A percentile compares a stretch with the other conserved stretches of the same genome.
These are phyloP conservation scores for Bombus pascuorum DNA, from an alignment of 1,140 invertebrate genomes.

Conservation along the genomic window DNA sequence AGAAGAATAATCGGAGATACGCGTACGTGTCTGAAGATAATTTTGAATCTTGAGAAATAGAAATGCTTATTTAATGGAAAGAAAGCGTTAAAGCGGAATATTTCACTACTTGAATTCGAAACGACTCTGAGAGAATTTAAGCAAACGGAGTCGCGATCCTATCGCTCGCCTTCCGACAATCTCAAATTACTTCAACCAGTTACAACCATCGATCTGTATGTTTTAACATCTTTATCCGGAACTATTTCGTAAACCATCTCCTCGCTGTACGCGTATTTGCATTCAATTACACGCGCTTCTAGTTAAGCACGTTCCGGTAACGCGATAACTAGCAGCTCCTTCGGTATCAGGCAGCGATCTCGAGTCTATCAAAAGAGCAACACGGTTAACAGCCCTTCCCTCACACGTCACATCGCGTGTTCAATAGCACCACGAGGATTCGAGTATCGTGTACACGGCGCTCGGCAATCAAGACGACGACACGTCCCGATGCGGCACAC, in stretches of 20 bases:
- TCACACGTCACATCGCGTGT: constrained; percentile 46
- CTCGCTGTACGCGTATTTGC: constrained; percentile 23
- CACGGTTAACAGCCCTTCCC: constrained; percentile 40
- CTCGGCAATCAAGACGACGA: constrained; percentile 45
- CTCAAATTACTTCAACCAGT: no score
- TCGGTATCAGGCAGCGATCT: constrained; percentile 39
- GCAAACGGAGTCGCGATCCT: no score
- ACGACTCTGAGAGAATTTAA: no score
- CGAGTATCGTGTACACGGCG: constrained; percentile 19
- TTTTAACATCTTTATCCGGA: background rate
- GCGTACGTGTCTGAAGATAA: no score
- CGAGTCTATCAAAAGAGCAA: constrained; percentile 53
- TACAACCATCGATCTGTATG: background rate
- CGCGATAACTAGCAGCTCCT: constrained; percentile 43
- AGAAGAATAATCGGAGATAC: background rate
- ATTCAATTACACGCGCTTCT: constrained; percentile 37
- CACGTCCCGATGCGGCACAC: constrained; percentile 28
- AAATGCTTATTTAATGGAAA: no score
- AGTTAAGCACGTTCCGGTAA: constrained; percentile 41
- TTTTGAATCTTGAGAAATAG: no score
- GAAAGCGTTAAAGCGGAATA: no score
- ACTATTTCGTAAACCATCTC: background rate
- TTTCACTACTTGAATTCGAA: no score
- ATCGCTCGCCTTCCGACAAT: no score
- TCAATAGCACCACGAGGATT: constrained; percentile 39